A percentile compares a stretch with the other conserved stretches of the same genome.
Conservation (phyloP, 2,797 vertebrate species). For the Halcyon chelicuti region DNA sequence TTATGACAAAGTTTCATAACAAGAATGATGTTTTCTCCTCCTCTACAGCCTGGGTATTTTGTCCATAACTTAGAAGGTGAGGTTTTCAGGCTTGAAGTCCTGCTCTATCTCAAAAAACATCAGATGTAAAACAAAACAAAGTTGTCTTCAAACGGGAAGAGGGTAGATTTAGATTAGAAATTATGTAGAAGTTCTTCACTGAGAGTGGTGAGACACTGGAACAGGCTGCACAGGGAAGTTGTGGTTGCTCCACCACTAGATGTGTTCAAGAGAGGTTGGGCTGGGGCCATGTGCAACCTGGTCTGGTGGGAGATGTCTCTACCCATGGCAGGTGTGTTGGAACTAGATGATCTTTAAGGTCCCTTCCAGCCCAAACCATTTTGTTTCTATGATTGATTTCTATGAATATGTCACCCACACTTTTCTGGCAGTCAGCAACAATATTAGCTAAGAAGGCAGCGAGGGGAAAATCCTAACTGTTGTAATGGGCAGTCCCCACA, state of each 20-base stretch:
- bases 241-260: too few relatives aligned
- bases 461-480: not conserved
- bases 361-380: too few relatives aligned
- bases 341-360: too few relatives aligned
- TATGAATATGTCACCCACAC: accelerated
- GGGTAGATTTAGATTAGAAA: too few relatives aligned
- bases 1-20: not conserved
- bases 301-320: too few relatives aligned
- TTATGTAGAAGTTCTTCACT: too few relatives aligned
- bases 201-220: too few relatives aligned
- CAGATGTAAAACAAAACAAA: not conserved
- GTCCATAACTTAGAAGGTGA: not conserved
- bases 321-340: too few relatives aligned
- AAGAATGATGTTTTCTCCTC: not conserved
- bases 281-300: too few relatives aligned
- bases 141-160: too few relatives aligned
- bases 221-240: too few relatives aligned
- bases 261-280: too few relatives aligned
- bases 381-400: not conserved
- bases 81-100: not conserved
- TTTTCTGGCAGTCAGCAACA: not conserved
- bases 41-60: not conserved
- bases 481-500: not conserved
- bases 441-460: not conserved
- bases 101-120: not conserved